Evolutionary conservation across 2,888 invertebrate species (phyloP), one percentile per base, ranked within the genome.

Genomic region (Sycophila texana): DNA sequence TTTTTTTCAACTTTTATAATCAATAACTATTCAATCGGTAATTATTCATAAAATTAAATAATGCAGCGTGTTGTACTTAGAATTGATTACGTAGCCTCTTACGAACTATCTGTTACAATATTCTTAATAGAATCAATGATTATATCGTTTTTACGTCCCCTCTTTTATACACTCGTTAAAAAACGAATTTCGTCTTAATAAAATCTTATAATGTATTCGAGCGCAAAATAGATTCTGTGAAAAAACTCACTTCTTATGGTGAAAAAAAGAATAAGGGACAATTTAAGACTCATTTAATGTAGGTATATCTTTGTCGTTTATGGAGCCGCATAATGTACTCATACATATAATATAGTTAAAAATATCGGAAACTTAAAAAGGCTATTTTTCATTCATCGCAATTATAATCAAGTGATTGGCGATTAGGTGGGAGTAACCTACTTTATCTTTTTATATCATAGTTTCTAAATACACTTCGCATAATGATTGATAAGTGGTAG

Each of bases 391-490:
- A 39, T 70, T 39, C n/a, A 12, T 57, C 39, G 13, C 20, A 57
- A 47, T 57, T 68, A 30, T 39, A 57, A 68, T 57, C 20, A 20
- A 58, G 5, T 58, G 10, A 47, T 58, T 58, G 47, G 14, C 20
- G 58, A 58, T 70, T 70, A 70, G 58, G 57, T 70, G 39, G 16
- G 47, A 58, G 39, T 70, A 70, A 70, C 57, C 39, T 58, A 16
- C 20, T 57, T 47, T 20, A 53, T 53, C 14, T n/a, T 53, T 53
- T 53, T 53, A 53, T 53, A 16, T 53, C 0, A 1, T 53, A 53
- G n/a, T 53, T 53, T n/a, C n/a, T 53, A 53, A 53, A n/a, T 53
- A 16, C 53, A 53, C 53, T 53, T 53, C 53, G 53, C 53, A 53
- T 53, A 53, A 53, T 53, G 53, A 53, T 53, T 53, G 53, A 53